Evolutionary conservation across 1,140 invertebrate genomes (phyloP).

Genomic region (Bradynema listronoti): DNA sequence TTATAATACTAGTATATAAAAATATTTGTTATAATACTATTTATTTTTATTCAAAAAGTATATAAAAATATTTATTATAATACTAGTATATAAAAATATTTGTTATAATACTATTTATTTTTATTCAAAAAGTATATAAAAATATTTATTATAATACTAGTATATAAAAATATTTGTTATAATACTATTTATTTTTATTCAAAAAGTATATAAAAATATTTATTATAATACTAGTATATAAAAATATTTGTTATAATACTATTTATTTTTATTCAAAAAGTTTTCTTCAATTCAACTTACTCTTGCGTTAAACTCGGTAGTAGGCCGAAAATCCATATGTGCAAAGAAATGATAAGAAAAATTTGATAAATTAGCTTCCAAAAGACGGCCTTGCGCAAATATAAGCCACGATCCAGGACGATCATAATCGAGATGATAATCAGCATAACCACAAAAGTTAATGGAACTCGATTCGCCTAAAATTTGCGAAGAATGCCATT

Average conservation of each 20-base stretch:
- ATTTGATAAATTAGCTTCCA: conserved; percentile 86
- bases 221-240: background rate
- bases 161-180: background rate
- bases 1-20: background rate
- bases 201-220: background rate
- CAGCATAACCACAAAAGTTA: conserved; percentile 89
- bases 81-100: background rate
- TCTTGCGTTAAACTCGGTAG: no score
- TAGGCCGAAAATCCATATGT: conserved; percentile 94
- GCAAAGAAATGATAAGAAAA: conserved; percentile 79
- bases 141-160: background rate
- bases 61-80: background rate
- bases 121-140: no score
- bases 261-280: no score
- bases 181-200: background rate
- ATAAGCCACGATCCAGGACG: conserved; percentile 86
- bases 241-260: conserved; percentile 56
- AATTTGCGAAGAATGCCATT: background rate
- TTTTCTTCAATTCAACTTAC: no score
- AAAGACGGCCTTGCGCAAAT: conserved; percentile 81
- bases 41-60: background rate
- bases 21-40: background rate
- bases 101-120: conserved; percentile 60
- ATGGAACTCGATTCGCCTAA: conserved; percentile 68
- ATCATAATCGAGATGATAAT: conserved; percentile 81